Evolutionary conservation across 2,113 vertebrate genomes (phyloP), one percentile per base, ranked within the genome.

Genomic region (Charina bottae): DNA sequence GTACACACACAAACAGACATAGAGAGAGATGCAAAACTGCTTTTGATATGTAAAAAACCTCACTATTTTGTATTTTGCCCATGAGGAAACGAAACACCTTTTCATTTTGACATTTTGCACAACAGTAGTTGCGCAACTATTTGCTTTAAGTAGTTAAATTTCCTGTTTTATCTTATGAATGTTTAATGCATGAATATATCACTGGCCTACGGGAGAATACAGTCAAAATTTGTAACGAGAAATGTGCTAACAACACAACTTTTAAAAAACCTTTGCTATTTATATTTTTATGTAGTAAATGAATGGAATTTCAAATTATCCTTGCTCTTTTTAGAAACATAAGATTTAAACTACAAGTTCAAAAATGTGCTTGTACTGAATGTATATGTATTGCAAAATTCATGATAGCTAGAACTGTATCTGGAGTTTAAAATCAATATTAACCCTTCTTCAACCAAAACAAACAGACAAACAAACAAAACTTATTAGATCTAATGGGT

Each of bases 251-350:
- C 83, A 89, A 89, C 92, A 42, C 85, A 42, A 87, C 19, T 1
- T 94, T 96, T 55, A 68, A 42, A 96, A 93, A 91, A 59, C 95
- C 89, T 93, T 84, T 37, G 88, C 95, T 78, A 92, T 15, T 88
- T 93, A 92, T 92, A 46, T 33, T 90, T 96, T 95, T 96, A 26
- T 93, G 54, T 68, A 93, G 92, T 62, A 94, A 94, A 96, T 93
- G 95, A 53, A 87, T 94, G 93, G 94, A 90, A 95, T 97, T 97
- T 96, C 93, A 92, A 96, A 72, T 24, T 91, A 68, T 92, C 83
- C 96, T 91, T 91, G 89, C 33, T 96, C 87, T 96, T 89, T 2
- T 6, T 93, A 89, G 92, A 94, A 89, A 93, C 92, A 93, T 90
- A 93, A 72, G 90, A 94, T 96, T 95, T 90, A 96, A 96, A 95